Evolutionary conservation across 2,888 invertebrate genomes (phyloP).

Genomic region (Temnothorax unifasciatus): DNA sequence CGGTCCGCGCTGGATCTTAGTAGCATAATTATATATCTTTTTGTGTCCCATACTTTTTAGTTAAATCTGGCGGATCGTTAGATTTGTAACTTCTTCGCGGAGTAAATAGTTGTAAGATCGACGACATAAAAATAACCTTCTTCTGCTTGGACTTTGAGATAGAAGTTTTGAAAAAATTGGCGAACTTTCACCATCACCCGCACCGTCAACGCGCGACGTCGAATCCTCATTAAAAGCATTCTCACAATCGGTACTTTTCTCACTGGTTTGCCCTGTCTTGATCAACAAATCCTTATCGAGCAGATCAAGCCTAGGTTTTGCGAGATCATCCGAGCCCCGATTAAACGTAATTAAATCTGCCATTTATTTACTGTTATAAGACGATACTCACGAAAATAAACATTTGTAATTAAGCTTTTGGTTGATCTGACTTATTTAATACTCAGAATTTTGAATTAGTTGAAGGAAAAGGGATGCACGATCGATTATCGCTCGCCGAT

Average conservation of each 20-base stretch:
- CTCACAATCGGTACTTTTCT: neutral
- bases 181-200: neutral
- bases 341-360: neutral
- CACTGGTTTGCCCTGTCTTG: neutral
- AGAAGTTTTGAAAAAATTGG: constrained; percentile 3
- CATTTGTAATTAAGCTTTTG: neutral
- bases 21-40: too few relatives aligned
- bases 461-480: neutral
- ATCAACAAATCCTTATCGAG: neutral
- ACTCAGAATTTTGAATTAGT: constrained; percentile 14
- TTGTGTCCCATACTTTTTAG: neutral
- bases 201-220: neutral
- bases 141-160: neutral
- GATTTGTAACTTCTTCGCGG: neutral
- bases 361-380: neutral
- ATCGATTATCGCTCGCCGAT: constrained; percentile 5
- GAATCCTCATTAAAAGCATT: neutral
- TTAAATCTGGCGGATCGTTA: neutral
- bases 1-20: too few relatives aligned
- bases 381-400: neutral
- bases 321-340: neutral
- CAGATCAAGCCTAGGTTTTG: neutral
- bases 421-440: neutral
- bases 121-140: neutral
- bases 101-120: neutral